A percentile compares a stretch with the other conserved stretches of the same genome.
Conservation (phyloP, 1,140 invertebrate genomes). For the Octopus bimaculoides region DNA sequence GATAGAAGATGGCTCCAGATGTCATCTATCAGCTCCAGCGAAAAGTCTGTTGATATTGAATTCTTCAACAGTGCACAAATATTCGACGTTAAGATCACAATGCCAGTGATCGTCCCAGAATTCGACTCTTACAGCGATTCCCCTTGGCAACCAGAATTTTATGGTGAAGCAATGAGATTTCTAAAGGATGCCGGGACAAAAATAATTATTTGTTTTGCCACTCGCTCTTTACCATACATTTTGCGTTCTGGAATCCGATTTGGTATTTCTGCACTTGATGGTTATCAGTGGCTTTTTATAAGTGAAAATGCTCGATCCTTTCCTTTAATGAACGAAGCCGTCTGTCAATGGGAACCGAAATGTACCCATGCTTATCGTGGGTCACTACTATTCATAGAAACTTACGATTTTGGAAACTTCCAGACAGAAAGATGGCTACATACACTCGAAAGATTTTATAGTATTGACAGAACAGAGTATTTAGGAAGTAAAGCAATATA, state of each 20-base stretch:
- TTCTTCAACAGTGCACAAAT: background rate
- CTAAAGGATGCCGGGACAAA: background rate
- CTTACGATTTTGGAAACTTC: background rate
- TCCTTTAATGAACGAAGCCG: background rate
- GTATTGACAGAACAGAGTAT: background rate
- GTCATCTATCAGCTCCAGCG: background rate
- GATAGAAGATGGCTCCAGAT: background rate
- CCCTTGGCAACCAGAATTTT: background rate
- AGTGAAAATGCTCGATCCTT: background rate
- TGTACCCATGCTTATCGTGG: background rate
- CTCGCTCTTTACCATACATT: background rate
- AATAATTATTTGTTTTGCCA: background rate
- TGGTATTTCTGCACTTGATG: background rate
- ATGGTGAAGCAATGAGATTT: background rate
- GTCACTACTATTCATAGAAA: background rate
- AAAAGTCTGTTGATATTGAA: background rate
- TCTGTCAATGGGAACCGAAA: background rate
- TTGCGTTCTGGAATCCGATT: background rate
- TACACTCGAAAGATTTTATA: background rate
- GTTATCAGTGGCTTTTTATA: constrained; percentile 1
- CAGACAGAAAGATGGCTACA: background rate
- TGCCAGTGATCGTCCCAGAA: background rate
- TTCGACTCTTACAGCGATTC: background rate
- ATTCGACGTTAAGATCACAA: background rate
- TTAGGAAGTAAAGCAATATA: background rate